Base-by-base conservation (phyloP, 2,113 vertebrate species). In the Amphiprion percula region DNA sequence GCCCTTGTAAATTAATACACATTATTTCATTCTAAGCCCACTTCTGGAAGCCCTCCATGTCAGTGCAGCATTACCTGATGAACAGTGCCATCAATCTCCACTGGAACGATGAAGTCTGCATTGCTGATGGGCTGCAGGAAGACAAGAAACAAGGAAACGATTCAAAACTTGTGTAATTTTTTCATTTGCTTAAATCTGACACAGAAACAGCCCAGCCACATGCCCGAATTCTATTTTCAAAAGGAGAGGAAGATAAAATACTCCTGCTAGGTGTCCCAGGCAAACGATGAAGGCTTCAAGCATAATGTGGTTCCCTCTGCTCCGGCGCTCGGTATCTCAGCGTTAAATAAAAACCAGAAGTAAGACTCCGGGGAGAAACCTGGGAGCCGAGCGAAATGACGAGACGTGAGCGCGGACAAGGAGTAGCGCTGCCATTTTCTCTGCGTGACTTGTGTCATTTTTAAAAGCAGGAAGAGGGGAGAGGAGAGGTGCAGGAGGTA, bases 31-130 rank as follows among this genome's bases (percentile, higher is more conserved):
- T 78, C 19, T 4, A 85, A 26, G 71, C 23, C 66, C 37, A 68
- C 65, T 78, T 60, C 44, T 37, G n/a, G n/a, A 50, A 66, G 41
- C 30, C 12, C n/a, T 68, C 39, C 39, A 52, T 9, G 41, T 77
- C 28, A 17, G 47, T 15, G 68, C 24, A 16, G 47, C 21, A n/a
- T 78, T 90, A 93, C 88, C 88, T 91, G 88, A 88, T 91, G 89
- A 87, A 93, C 83, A 26, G 90, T 90, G 58, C 89, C 89, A 82
- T 91, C 89, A 64, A 91, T 94, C 90, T 93, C 90, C 83, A 93
- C 87, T 15, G 90, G 91, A 83, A 91, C 91, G 47, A 89, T 88
- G 73, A 91, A 85, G 73, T 88, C 86, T 46, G 86, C 89, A 67
- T 91, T 91, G 78, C 74, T 91, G 85, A 91, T 87, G 39, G 89